Evolutionary conservation across 2,113 vertebrate genomes (phyloP), one percentile per base, ranked within the genome.

Genomic region (Helogale parvula): DNA sequence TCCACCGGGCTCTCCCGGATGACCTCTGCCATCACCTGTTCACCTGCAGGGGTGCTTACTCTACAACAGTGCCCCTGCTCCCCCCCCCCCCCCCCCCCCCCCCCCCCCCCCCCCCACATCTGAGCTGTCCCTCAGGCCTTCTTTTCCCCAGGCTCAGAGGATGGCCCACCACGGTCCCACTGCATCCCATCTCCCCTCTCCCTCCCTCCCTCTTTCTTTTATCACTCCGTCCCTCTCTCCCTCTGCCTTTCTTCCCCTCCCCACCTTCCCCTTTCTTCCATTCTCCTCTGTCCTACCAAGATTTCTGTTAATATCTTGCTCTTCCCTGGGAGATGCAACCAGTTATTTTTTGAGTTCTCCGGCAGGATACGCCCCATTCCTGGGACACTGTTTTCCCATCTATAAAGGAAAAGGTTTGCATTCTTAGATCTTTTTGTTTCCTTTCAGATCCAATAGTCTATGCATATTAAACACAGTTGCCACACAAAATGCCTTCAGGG

Each of bases 401-500:
- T 77, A 33, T 47, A 60, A 80, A 82, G 45, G 72, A 65, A 81
- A 87, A 80, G 9, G 12, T 33, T 25, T 94, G 27, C 33, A 27
- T 84, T 93, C 38, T 52, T 17, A 29, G 35, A 65, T 35, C 76
- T 68, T 31, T 17, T 33, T 0, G 35, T 33, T 92, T 92, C 25
- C 68, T 54, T 86, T 95, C 52, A 57, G n/a, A 80, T 21, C 41
- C 45, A 76, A 13, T 31, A 25, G 4, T 92, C 21, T 66, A 63
- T 7, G 9, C 14, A 13, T 35, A 21, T 63, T 35, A 90, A 96
- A 54, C 57, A 88, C 12, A n/a, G 38, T 54, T 57, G 25, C 35
- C 71, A 93, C 19, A 81, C 47, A 87, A 47, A 91, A 81, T 60
- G 50, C 47, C 68, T 57, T 79, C 31, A 52, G 87, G 65, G 50